Conservation (phyloP, 2,113 vertebrate genomes). For the Chaetodon auriga region DNA sequence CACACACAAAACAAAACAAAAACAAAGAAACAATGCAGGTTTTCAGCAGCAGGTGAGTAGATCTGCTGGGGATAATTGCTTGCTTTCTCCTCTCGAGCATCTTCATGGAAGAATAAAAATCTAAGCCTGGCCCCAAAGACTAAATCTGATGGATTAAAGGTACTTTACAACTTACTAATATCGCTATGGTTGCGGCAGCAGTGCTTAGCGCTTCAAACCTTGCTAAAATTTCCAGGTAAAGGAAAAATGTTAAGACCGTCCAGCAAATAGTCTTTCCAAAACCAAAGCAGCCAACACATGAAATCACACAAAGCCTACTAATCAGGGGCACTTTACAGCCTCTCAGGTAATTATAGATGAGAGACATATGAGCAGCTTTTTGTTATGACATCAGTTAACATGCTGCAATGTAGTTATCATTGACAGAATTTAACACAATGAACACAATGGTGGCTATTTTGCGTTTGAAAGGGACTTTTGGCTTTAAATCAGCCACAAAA, state of each 20-base stretch:
- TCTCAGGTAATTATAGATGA: slow-evolving; percentile 64
- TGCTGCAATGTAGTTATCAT: slow-evolving; percentile 39
- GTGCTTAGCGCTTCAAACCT: slow-evolving; percentile 26
- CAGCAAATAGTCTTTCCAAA: slow-evolving; percentile 40
- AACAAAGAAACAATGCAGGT: slow-evolving; percentile 6
- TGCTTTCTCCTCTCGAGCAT: slow-evolving; percentile 22
- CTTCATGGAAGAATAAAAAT: slow-evolving; percentile 10
- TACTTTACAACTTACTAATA: slow-evolving; percentile 36
- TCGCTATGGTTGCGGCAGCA: slow-evolving; percentile 49
- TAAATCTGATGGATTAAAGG: slow-evolving; percentile 34
- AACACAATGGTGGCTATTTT: slow-evolving; percentile 50
- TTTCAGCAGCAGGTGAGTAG: slow-evolving; percentile 31
- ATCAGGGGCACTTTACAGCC: slow-evolving; percentile 47
- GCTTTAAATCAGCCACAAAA: slow-evolving; percentile 49
- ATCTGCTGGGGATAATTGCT: slow-evolving; percentile 20
- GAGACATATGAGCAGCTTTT: slow-evolving; percentile 51
- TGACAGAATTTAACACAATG: slow-evolving; percentile 63
- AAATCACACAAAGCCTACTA: slow-evolving; percentile 44
- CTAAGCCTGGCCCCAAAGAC: slow-evolving; percentile 14
- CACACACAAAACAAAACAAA: not conserved
- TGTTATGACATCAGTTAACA: slow-evolving; percentile 62
- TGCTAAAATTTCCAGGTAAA: slow-evolving; percentile 34
- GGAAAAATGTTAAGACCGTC: not conserved
- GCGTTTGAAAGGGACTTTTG: slow-evolving; percentile 64
- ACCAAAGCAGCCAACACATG: slow-evolving; percentile 49